Conservation (phyloP, 2,113 vertebrate genomes). For the Muscicapa adusta region DNA sequence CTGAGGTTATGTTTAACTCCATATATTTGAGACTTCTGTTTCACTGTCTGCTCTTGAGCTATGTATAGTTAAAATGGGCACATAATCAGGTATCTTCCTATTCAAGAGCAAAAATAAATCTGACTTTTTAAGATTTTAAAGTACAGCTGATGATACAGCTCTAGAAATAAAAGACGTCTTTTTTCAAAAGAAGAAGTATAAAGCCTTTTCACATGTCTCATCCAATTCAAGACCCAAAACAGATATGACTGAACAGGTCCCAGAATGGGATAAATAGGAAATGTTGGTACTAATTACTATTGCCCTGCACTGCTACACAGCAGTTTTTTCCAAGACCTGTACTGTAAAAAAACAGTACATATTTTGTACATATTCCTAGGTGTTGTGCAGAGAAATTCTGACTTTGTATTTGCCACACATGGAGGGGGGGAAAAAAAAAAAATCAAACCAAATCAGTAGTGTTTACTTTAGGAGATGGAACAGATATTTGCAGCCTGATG, state of each 20-base stretch:
- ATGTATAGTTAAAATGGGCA: neutral
- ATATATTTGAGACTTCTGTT: conserved; percentile 33
- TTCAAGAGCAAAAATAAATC: neutral
- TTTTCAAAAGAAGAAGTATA: neutral
- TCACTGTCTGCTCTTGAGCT: neutral
- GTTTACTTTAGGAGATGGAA: neutral
- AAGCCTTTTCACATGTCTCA: neutral
- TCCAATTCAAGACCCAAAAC: neutral
- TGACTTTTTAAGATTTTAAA: neutral
- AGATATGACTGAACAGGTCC: neutral
- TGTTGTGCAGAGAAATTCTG: neutral
- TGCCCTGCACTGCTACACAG: neutral
- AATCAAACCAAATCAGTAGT: neutral
- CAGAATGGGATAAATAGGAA: neutral
- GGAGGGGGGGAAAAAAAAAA: neutral
- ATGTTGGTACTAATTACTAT: neutral
- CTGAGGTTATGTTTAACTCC: conserved; percentile 75
- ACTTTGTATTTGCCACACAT: neutral
- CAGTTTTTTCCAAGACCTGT: neutral
- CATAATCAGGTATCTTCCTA: neutral
- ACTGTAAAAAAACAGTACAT: neutral
- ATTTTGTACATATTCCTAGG: fast-evolving
- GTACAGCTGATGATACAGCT: neutral
- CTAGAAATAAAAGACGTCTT: neutral
- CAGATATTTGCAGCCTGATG: neutral